A percentile compares a stretch with the other conserved stretches of the same genome.
phyloP scores from a whole-genome alignment of 2,113 vertebrate species.

The Craseonycteris thonglongyai region DNA sequence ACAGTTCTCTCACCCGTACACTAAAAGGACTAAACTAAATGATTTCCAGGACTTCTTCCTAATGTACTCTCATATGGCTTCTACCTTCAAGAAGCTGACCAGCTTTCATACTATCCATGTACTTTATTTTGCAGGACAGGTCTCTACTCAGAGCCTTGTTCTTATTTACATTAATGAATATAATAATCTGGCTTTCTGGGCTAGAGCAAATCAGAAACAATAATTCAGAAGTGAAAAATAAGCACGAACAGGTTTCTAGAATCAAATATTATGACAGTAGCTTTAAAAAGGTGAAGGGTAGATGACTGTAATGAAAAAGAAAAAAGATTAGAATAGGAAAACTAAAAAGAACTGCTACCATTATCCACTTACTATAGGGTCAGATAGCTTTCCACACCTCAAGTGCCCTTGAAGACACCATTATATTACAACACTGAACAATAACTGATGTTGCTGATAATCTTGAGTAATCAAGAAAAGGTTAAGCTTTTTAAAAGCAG shows the following conservation, averaged over 20 bases:
- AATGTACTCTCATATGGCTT: neutral
- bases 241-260: neutral
- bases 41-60: neutral
- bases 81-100: neutral
- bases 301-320: neutral
- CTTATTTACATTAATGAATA: conserved; percentile 18
- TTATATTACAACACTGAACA: neutral
- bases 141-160: neutral
- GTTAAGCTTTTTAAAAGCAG: neutral
- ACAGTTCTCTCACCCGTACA: neutral
- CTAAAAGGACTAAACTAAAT: neutral
- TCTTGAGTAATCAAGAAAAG: conserved; percentile 18
- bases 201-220: neutral
- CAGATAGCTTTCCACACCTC: neutral
- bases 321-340: neutral
- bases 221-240: neutral
- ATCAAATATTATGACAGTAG: neutral
- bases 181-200: neutral
- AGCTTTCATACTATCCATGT: neutral
- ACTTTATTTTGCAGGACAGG: neutral
- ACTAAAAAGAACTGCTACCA: neutral
- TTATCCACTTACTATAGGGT: neutral
- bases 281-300: neutral
- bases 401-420: neutral
- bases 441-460: conserved; percentile 12